Conservation (phyloP, 1,140 invertebrate genomes). For the Octopus bimaculoides region DNA sequence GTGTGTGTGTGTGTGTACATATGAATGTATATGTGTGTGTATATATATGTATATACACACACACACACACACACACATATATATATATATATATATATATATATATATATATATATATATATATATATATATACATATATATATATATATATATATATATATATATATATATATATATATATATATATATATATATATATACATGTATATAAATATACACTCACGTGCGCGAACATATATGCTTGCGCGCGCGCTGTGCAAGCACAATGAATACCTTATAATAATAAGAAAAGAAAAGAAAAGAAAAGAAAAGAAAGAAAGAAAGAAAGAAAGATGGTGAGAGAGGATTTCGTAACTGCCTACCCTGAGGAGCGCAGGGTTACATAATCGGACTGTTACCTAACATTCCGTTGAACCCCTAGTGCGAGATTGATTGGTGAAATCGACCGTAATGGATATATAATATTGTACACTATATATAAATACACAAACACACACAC, state of each 20-base stretch:
- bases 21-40: neutral
- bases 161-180: neutral
- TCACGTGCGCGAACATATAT: neutral
- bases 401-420: no score
- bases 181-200: neutral
- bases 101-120: neutral
- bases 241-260: neutral
- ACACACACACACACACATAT: neutral
- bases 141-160: neutral
- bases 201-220: neutral
- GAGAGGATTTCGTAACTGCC: no score
- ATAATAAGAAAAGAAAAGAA: neutral
- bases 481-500: no score
- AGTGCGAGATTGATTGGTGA: no score
- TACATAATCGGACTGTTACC: no score
- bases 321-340: neutral
- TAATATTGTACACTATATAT: no score
- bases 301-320: neutral
- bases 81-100: neutral
- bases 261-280: neutral
- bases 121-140: neutral
- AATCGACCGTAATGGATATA: no score
- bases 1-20: neutral
- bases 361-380: no score
- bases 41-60: neutral